Conservation (phyloP, 2,113 vertebrate genomes). For the Mastomys natalensis region DNA sequence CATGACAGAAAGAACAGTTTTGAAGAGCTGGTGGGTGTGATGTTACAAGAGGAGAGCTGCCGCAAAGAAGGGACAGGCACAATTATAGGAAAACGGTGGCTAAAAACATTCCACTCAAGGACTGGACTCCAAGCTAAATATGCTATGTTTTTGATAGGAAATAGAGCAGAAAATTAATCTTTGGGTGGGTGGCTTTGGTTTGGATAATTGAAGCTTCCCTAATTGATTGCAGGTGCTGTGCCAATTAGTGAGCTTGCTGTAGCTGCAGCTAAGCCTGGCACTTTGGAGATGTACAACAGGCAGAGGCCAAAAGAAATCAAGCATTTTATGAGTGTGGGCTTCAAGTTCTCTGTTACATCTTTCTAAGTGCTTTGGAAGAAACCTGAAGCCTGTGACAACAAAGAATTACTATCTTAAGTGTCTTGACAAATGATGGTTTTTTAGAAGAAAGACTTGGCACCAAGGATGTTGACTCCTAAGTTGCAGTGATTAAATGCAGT, state of each 20-base stretch:
- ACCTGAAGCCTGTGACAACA: constrained; percentile 65
- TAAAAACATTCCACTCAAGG: constrained; percentile 64
- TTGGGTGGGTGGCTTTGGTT: constrained; percentile 75
- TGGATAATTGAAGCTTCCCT: constrained; percentile 75
- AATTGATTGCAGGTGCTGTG: constrained; percentile 76
- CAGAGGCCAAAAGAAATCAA: constrained; percentile 67
- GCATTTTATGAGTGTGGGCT: constrained; percentile 70
- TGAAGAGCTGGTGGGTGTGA: constrained; percentile 68
- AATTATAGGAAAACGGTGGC: constrained; percentile 63
- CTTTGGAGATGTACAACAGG: constrained; percentile 45
- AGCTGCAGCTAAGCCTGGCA: constrained; percentile 36
- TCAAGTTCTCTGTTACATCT: constrained; percentile 57
- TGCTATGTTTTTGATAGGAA: constrained; percentile 78
- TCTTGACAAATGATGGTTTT: constrained; percentile 68
- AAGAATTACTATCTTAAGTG: constrained; percentile 71
- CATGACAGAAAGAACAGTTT: constrained; percentile 66
- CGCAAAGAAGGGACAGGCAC: constrained; percentile 54
- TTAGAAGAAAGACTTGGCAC: constrained; percentile 46
- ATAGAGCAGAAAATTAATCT: constrained; percentile 78
- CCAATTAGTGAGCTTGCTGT: constrained; percentile 65
- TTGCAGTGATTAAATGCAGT: constrained; percentile 62
- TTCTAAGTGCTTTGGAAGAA: constrained; percentile 64
- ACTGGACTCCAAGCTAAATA: constrained; percentile 41
- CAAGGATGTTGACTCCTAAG: constrained; percentile 67
- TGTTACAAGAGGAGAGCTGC: constrained; percentile 41